phyloP scores from a whole-genome alignment of 2,888 invertebrate species.

The Prosapia bicincta region DNA sequence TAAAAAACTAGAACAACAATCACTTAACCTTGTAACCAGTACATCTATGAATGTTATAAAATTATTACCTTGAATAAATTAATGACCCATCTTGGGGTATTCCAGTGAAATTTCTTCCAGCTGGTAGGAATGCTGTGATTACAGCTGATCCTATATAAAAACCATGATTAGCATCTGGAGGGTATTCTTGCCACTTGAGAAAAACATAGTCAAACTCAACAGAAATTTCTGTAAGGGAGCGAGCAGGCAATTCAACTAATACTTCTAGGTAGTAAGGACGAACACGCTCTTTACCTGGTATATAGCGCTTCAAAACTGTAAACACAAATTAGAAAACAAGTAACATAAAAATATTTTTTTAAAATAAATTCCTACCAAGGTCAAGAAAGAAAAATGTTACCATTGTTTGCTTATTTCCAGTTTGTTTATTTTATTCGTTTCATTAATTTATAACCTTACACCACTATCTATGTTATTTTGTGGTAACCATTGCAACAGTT shows the following conservation, averaged over 20 bases:
- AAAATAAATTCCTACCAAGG: too few relatives aligned
- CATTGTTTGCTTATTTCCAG: too few relatives aligned
- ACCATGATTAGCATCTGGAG: slow-evolving; percentile 99
- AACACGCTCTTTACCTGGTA: slow-evolving; percentile 79
- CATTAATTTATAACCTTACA: too few relatives aligned
- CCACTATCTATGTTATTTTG: too few relatives aligned
- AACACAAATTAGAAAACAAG: too few relatives aligned
- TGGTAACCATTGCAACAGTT: too few relatives aligned
- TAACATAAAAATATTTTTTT: too few relatives aligned
- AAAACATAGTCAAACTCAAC: slow-evolving; percentile 94
- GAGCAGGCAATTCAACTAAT: slow-evolving; percentile 72
- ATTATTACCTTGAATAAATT: slow-evolving; percentile 38
- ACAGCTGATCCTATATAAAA: slow-evolving; percentile 92
- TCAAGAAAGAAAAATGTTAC: too few relatives aligned
- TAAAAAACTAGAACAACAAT: too few relatives aligned
- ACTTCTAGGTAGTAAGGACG: slow-evolving; percentile 87
- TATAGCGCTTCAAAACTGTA: slow-evolving; percentile 49
- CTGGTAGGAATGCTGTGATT: slow-evolving; percentile 72
- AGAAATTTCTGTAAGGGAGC: slow-evolving; percentile 74
- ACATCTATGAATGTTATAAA: too few relatives aligned
- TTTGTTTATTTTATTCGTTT: too few relatives aligned
- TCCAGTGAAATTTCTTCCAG: slow-evolving; percentile 74
- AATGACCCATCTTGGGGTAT: slow-evolving; percentile 61
- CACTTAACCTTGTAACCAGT: too few relatives aligned
- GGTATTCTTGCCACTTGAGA: slow-evolving; percentile 98